These are phyloP conservation scores for Sisyra terminalis DNA, from an alignment of 2,888 invertebrate species.

Conservation along the genomic window DNA sequence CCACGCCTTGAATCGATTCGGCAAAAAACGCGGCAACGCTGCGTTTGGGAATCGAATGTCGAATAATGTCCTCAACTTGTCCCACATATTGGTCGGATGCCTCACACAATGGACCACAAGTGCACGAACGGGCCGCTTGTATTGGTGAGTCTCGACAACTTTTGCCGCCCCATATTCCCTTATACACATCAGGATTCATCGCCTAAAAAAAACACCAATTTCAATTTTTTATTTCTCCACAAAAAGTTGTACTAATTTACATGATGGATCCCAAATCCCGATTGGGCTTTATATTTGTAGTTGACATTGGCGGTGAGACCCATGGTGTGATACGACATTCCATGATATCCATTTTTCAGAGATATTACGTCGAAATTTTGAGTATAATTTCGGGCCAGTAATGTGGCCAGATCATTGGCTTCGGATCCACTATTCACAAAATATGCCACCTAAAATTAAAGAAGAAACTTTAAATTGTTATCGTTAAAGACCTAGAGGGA, in stretches of 20 bases:
- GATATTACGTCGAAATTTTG: conserved; percentile 72
- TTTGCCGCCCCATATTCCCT: conserved; percentile 80
- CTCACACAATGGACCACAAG: conserved; percentile 43
- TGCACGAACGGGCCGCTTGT: conserved; percentile 50
- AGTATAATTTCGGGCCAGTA: conserved; percentile 76
- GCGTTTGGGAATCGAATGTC: conserved; percentile 60
- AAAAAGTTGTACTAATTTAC: conserved; percentile 29
- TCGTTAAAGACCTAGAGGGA: no score
- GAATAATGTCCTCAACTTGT: conserved; percentile 65
- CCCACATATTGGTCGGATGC: conserved; percentile 67
- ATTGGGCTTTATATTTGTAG: conserved; percentile 60
- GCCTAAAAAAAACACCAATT: conserved; percentile 31
- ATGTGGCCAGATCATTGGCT: conserved; percentile 86
- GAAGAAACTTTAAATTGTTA: no score
- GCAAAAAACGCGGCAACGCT: conserved; percentile 80
- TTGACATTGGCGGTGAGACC: conserved; percentile 58
- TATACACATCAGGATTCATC: conserved; percentile 83
- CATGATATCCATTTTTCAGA: conserved; percentile 83
- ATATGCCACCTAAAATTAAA: conserved; percentile 55
- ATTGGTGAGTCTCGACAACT: conserved; percentile 76
- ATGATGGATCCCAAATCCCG: conserved; percentile 58
- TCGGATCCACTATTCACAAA: conserved; percentile 95
- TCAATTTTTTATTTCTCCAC: no score
- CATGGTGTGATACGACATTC: conserved; percentile 71
- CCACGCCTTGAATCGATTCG: conserved; percentile 93